Evolutionary conservation across 2,888 invertebrate species (phyloP), one percentile per base, ranked within the genome.

Genomic region (Tachina fera): DNA sequence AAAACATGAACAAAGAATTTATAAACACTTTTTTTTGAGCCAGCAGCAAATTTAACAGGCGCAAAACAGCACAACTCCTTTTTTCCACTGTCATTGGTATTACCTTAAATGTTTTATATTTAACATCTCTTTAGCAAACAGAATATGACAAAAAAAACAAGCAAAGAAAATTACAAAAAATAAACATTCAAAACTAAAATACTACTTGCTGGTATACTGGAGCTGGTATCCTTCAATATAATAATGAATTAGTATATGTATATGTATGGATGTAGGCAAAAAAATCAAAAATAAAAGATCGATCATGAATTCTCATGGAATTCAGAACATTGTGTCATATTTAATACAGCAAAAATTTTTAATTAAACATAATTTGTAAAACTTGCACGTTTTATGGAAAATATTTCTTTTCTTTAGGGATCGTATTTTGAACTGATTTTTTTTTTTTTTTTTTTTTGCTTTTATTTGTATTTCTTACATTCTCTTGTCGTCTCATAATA

Each of bases 321-420:
- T 92, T 92, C 92, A 91, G 91, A 91, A 91, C 91, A 92, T 91
- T 92, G 92, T 91, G 91, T 92, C 92, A 92, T 92, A 92, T 92
- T 92, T 92, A 92, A 92, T 92, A 92, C 92, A 92, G 89, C 83
- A 67, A 79, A 71, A 90, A 92, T 92, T 92, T 92, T 92, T 92
- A 92, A 92, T 92, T 92, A 92, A 92, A 90, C 90, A 91, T 90
- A 91, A 92, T 92, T 92, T 92, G 91, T 92, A 92, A 92, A 90
- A 89, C 90, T 88, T 91, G 91, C 91, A 92, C 91, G 89, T 90
- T 89, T 86, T 68, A 51, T 72, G 56, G 89, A 81, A 85, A 85
- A 82, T 87, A 86, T 83, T 84, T 80, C 74, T 49, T 71, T 82
- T 80, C 72, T 70, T 39, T n/a, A 68, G 60, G 53, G 31, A 63